These are phyloP conservation scores for Tachysurus vachellii DNA, from an alignment of 2,113 vertebrate species.

Conservation along the genomic window DNA sequence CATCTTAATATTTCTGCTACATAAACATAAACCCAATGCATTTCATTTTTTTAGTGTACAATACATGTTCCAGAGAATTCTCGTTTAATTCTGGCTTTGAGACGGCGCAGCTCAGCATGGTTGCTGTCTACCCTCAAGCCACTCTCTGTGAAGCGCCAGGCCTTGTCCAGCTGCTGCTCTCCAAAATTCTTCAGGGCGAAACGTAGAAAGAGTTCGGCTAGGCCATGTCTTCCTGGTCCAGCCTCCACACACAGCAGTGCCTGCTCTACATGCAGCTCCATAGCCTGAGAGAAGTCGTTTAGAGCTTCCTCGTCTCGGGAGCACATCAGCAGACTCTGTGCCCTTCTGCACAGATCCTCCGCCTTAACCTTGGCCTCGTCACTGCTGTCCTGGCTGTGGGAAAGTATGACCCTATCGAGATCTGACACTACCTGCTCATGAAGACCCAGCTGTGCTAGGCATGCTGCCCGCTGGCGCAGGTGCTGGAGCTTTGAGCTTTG, in stretches of 20 bases:
- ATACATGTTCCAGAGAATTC: conserved; percentile 78
- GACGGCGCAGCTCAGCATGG: conserved; percentile 77
- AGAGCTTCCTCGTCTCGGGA: conserved; percentile 73
- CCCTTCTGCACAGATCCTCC: conserved; percentile 80
- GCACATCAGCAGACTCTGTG: conserved; percentile 73
- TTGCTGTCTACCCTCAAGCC: conserved; percentile 78
- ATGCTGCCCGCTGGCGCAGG: conserved; percentile 78
- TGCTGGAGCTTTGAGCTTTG: conserved; percentile 57
- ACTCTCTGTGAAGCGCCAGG: conserved; percentile 77
- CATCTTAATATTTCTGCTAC: not conserved
- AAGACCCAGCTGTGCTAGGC: conserved; percentile 74
- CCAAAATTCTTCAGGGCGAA: conserved; percentile 72
- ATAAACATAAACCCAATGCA: not conserved
- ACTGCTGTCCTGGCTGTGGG: conserved; percentile 35
- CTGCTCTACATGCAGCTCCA: conserved; percentile 71
- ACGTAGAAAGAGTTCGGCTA: conserved; percentile 72
- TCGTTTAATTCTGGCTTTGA: conserved; percentile 77
- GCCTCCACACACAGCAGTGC: conserved; percentile 70
- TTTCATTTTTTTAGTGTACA: conserved; percentile 73
- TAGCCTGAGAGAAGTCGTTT: conserved; percentile 77
- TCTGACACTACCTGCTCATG: conserved; percentile 76
- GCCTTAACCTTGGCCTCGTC: conserved; percentile 57
- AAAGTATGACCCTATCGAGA: conserved; percentile 76
- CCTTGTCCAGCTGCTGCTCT: conserved; percentile 72
- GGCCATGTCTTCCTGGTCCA: conserved; percentile 64